Percentiles rank a stretch among this genome's conserved stretches.
Conservation (phyloP, 2,797 vertebrate species). For the Pygocentrus nattereri region DNA sequence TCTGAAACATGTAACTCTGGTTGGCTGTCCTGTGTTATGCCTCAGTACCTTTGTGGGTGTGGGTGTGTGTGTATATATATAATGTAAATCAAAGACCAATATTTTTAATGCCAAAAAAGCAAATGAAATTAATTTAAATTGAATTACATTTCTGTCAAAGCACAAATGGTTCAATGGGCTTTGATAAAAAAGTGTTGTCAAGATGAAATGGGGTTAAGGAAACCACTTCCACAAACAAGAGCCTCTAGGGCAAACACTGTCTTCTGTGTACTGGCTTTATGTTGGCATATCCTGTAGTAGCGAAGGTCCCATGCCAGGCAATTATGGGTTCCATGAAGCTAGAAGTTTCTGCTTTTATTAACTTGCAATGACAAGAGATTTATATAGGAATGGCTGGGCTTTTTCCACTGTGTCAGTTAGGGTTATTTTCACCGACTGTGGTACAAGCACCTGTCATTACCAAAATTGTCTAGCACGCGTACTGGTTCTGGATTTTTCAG, state of each 20-base stretch:
- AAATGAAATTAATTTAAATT: background rate
- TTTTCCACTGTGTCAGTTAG: conserved; percentile 21
- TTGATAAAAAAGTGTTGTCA: background rate
- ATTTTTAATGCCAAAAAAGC: no score
- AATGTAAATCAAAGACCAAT: no score
- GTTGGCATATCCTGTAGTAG: background rate
- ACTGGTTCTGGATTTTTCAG: background rate
- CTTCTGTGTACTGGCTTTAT: conserved; percentile 36
- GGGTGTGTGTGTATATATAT: no score
- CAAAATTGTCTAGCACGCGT: background rate
- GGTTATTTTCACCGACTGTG: conserved; percentile 29
- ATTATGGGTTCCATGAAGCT: conserved; percentile 46
- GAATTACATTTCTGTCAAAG: background rate
- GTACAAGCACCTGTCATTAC: conserved; percentile 16
- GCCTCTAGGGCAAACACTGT: conserved; percentile 31
- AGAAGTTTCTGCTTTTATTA: conserved; percentile 30
- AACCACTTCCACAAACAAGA: conserved; percentile 37
- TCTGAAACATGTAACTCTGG: no score
- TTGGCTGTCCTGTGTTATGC: no score
- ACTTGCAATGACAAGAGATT: conserved; percentile 11
- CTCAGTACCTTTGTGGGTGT: no score
- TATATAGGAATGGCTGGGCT: conserved; percentile 28
- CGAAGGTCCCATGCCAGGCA: conserved; percentile 45
- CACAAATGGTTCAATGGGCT: background rate
- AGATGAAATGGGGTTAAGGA: background rate